Evolutionary conservation across 1,140 invertebrate genomes (phyloP).

Genomic region (Lutraria rhynchaena): DNA sequence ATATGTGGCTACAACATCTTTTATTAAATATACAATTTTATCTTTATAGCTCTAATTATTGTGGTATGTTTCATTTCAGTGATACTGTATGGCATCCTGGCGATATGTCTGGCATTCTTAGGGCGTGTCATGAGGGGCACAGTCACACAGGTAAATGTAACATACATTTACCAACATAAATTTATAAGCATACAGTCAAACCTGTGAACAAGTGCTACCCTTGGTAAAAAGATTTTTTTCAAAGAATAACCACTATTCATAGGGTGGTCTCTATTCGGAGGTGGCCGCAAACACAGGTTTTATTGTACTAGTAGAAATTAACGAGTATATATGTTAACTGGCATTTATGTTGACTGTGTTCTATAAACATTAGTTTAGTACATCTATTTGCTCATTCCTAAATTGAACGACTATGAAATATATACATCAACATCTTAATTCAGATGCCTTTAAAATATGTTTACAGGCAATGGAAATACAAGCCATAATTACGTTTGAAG

Average conservation of each 20-base stretch:
- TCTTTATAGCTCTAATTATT: too few relatives aligned
- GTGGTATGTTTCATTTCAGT: constrained; percentile 49
- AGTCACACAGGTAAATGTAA: constrained; percentile 62
- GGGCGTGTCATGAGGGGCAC: constrained; percentile 58
- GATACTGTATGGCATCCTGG: constrained; percentile 52
- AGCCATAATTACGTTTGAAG: too few relatives aligned
- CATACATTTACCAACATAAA: not conserved
- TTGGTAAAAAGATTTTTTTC: not conserved
- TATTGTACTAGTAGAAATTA: not conserved
- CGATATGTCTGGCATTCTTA: constrained; percentile 64
- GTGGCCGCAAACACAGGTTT: too few relatives aligned
- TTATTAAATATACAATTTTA: too few relatives aligned
- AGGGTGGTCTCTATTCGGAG: too few relatives aligned
- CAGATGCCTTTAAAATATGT: too few relatives aligned
- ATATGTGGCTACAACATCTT: too few relatives aligned
- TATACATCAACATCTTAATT: too few relatives aligned
- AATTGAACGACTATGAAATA: too few relatives aligned
- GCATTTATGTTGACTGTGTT: not conserved
- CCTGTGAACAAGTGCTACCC: too few relatives aligned
- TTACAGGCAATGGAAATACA: too few relatives aligned
- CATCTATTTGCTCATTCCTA: not conserved
- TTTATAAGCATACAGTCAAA: not conserved
- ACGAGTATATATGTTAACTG: not conserved
- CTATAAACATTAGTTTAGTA: not conserved
- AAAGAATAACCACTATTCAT: too few relatives aligned